Evolutionary conservation across 2,797 vertebrate species (phyloP).

Genomic region (Lates japonicus): DNA sequence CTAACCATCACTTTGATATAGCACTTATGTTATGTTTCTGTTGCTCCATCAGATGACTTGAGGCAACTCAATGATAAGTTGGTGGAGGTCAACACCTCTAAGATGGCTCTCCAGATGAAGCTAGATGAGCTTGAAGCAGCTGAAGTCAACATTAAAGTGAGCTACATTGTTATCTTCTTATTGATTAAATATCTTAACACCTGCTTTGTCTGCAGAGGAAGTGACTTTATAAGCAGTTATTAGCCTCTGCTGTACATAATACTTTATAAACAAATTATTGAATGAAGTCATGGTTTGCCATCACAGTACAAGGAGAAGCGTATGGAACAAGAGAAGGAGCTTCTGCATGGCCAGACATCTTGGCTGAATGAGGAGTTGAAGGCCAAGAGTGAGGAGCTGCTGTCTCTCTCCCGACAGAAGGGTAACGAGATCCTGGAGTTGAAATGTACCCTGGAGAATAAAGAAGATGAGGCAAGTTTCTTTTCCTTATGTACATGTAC

Average conservation of each 20-base stretch:
- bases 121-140: constrained; percentile 94
- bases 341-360: constrained; percentile 90
- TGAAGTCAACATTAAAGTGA: constrained; percentile 94
- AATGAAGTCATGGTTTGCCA: constrained; percentile 15
- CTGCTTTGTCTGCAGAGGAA: neutral
- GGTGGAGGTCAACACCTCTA: constrained; percentile 90
- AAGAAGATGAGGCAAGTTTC: constrained; percentile 91
- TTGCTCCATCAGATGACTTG: constrained; percentile 89
- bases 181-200: neutral
- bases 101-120: constrained; percentile 92
- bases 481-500: neutral
- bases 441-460: constrained; percentile 93
- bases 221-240: neutral
- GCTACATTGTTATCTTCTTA: constrained; percentile 18
- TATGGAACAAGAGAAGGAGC: constrained; percentile 96
- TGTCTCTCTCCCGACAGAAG: constrained; percentile 92
- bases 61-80: constrained; percentile 93
- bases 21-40: neutral
- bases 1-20: neutral
- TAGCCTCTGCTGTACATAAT: neutral
- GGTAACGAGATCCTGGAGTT: constrained; percentile 95
- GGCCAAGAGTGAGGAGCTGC: constrained; percentile 94
- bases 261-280: neutral
- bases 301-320: constrained; percentile 95
- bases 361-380: constrained; percentile 95